phyloP scores from a whole-genome alignment of 2,888 invertebrate genomes.

The Diaprepes abbreviatus region DNA sequence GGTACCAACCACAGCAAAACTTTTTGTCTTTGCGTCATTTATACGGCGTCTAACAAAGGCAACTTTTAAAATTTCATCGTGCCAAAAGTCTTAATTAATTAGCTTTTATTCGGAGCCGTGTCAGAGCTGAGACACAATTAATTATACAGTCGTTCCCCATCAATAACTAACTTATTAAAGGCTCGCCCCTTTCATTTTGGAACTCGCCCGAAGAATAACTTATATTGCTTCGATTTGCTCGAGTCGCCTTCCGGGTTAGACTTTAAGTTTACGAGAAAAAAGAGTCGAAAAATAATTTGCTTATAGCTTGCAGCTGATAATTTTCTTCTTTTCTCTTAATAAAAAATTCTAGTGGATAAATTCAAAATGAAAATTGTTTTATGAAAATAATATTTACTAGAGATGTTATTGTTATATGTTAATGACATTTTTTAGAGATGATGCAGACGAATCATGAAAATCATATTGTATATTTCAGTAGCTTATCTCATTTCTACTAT shows the following conservation, averaged over 20 bases:
- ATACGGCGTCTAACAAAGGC: slow-evolving; percentile 23
- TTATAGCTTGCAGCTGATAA: not conserved
- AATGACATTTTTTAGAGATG: no score
- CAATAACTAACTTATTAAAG: slow-evolving; percentile 50
- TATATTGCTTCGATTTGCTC: slow-evolving; percentile 40
- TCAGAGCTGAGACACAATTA: slow-evolving; percentile 49
- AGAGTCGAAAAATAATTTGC: slow-evolving; percentile 12
- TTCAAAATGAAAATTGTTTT: no score
- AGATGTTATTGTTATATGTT: no score
- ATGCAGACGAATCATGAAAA: no score
- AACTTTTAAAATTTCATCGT: slow-evolving; percentile 45
- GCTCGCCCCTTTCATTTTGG: slow-evolving; percentile 45
- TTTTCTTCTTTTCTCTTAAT: not conserved
- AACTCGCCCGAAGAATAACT: slow-evolving; percentile 44
- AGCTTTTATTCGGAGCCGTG: slow-evolving; percentile 50
- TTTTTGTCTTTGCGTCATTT: slow-evolving; percentile 29
- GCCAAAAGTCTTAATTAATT: slow-evolving; percentile 47
- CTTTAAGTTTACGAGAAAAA: slow-evolving; percentile 31
- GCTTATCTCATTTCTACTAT: no score
- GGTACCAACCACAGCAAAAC: slow-evolving; percentile 11
- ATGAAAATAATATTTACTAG: no score
- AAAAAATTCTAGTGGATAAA: no score
- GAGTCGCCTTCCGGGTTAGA: slow-evolving; percentile 34
- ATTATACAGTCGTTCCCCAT: slow-evolving; percentile 49
- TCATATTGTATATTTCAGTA: no score